Evolutionary conservation across 35 echinoderm and acorn worm species (phyloP).

Genomic region (Heliocidaris erythrogramma): DNA sequence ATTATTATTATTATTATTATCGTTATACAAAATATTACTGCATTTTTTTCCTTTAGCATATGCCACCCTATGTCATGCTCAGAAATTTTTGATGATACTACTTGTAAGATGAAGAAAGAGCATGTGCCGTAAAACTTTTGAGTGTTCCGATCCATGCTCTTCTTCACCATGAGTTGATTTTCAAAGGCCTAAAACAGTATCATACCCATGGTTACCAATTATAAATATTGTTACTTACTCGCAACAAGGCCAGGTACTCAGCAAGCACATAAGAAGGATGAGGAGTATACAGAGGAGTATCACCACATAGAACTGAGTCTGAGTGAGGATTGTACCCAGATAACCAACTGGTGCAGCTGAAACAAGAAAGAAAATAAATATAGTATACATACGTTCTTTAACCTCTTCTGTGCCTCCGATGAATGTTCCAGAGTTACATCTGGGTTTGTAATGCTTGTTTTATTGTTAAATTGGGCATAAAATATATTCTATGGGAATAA

Average conservation of each 20-base stretch:
- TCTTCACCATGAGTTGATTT: too few species aligned
- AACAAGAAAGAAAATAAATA: not conserved
- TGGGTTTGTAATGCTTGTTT: not conserved
- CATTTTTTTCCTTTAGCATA: too few species aligned
- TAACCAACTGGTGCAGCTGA: not conserved
- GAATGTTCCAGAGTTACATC: not conserved
- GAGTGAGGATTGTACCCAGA: not conserved
- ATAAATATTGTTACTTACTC: not conserved
- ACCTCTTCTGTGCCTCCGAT: not conserved
- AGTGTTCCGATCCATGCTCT: too few species aligned
- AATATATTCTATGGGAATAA: not conserved
- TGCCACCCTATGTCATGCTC: too few species aligned
- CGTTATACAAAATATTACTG: too few species aligned
- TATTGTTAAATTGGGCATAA: not conserved
- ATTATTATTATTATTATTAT: too few species aligned
- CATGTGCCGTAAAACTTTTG: too few species aligned
- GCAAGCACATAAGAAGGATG: not conserved
- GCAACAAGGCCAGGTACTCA: conserved; percentile 14
- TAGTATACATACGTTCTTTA: not conserved
- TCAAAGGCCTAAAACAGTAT: too few species aligned
- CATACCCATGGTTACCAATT: too few species aligned
- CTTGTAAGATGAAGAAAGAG: too few species aligned
- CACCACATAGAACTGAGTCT: conserved; percentile 8
- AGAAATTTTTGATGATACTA: too few species aligned
- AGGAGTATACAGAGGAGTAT: not conserved